These are phyloP conservation scores for Globicephala melas DNA, from an alignment of 2,113 vertebrate genomes.

Conservation along the genomic window DNA sequence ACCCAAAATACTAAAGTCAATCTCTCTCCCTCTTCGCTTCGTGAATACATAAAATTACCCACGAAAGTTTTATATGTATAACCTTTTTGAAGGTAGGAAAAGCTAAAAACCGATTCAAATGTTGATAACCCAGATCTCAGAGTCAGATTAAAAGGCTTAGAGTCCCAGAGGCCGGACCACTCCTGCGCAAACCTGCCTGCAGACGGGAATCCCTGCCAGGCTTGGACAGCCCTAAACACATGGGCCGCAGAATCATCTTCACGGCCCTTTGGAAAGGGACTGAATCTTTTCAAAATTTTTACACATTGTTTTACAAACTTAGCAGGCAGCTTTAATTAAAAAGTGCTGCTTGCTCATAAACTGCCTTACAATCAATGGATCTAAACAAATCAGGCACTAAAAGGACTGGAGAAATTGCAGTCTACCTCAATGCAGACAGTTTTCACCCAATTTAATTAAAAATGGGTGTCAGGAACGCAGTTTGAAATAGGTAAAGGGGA, in stretches of 20 bases:
- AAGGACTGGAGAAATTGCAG: background rate
- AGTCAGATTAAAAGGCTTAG: background rate
- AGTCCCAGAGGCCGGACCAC: accelerated
- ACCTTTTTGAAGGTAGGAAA: background rate
- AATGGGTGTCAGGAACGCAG: background rate
- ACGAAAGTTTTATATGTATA: background rate
- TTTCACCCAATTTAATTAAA: background rate
- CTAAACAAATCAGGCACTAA: background rate
- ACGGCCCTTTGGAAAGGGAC: background rate
- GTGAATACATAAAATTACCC: background rate
- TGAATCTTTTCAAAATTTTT: background rate
- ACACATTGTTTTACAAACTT: background rate
- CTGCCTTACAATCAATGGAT: background rate
- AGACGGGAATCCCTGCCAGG: background rate
- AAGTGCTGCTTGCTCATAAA: background rate
- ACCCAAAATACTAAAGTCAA: background rate
- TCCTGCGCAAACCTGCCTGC: background rate
- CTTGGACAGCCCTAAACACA: accelerated
- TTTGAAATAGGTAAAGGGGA: background rate
- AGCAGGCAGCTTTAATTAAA: no score
- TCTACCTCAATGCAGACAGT: background rate
- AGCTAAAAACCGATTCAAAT: background rate
- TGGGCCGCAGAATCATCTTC: accelerated
- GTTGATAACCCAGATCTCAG: background rate
- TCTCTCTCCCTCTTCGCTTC: background rate